Percentiles rank a stretch among this genome's conserved stretches.
Conservation (phyloP, 1,140 invertebrate genomes). For the Radopholus similis region DNA sequence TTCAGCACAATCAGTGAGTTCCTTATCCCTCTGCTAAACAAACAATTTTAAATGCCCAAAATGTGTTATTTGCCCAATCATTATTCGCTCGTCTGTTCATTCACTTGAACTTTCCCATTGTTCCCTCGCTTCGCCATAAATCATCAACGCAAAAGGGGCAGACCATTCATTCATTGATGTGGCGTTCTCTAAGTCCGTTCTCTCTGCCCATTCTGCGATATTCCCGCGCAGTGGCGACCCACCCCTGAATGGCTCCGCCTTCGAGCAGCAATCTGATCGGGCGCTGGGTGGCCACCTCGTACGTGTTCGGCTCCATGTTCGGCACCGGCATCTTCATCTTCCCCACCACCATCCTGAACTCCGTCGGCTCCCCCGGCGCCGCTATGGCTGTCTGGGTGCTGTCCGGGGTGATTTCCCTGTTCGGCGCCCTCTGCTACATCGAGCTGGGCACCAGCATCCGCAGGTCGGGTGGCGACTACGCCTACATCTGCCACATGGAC, state of each 20-base stretch:
- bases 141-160: too few relatives aligned
- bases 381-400: constrained; percentile 36
- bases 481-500: constrained; percentile 47
- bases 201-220: too few relatives aligned
- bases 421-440: constrained; percentile 36
- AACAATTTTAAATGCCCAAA: too few relatives aligned
- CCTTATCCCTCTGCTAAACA: too few relatives aligned
- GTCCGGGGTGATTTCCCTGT: constrained; percentile 40
- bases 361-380: constrained; percentile 30
- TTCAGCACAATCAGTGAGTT: constrained; percentile 6
- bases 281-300: constrained; percentile 27
- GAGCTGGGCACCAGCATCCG: constrained; percentile 44
- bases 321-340: constrained; percentile 37
- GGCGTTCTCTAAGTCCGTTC: too few relatives aligned
- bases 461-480: constrained; percentile 46
- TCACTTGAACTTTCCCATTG: background rate
- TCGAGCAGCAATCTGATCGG: constrained; percentile 19
- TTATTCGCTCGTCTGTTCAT: background rate
- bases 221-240: too few relatives aligned
- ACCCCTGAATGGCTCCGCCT: too few relatives aligned
- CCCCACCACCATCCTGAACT: constrained; percentile 27
- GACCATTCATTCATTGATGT: too few relatives aligned
- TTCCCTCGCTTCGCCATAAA: too few relatives aligned
- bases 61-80: background rate
- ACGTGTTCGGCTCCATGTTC: constrained; percentile 25